Conservation (phyloP, 2,888 invertebrate species). For the Spodoptera littoralis region DNA sequence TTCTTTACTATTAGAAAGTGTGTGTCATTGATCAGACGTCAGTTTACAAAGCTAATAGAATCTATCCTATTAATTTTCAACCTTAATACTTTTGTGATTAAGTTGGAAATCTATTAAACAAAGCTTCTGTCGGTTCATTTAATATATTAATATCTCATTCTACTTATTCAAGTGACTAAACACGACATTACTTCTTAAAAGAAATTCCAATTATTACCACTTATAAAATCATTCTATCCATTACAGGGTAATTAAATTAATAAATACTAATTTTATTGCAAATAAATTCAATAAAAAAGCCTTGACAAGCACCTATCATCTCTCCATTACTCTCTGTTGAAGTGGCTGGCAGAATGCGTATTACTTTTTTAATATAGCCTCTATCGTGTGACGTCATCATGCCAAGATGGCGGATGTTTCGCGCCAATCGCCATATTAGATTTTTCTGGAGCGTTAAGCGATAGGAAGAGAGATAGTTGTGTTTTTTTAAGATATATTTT, state of each 20-base stretch:
- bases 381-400: constrained; percentile 27
- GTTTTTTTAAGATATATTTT: constrained; percentile 1
- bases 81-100: too few relatives aligned
- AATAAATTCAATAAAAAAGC: constrained; percentile 31
- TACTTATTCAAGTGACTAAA: too few relatives aligned
- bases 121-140: too few relatives aligned
- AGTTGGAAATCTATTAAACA: too few relatives aligned
- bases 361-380: constrained; percentile 45
- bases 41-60: too few relatives aligned
- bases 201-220: too few relatives aligned
- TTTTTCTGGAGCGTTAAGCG: constrained; percentile 5
- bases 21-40: too few relatives aligned
- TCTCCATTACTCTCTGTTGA: constrained; percentile 22
- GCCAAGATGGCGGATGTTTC: constrained; percentile 30
- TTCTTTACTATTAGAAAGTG: too few relatives aligned
- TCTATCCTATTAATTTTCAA: too few relatives aligned
- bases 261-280: constrained; percentile 23
- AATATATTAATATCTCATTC: too few relatives aligned
- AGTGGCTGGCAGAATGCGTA: constrained; percentile 25
- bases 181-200: too few relatives aligned
- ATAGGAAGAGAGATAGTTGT: not conserved
- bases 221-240: too few relatives aligned
- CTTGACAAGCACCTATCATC: constrained; percentile 3
- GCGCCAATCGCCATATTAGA: constrained; percentile 23
- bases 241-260: constrained; percentile 1